A percentile compares a stretch with the other conserved stretches of the same genome.
Conservation (phyloP, 2,888 invertebrate species). For the Pandemis corylana region DNA sequence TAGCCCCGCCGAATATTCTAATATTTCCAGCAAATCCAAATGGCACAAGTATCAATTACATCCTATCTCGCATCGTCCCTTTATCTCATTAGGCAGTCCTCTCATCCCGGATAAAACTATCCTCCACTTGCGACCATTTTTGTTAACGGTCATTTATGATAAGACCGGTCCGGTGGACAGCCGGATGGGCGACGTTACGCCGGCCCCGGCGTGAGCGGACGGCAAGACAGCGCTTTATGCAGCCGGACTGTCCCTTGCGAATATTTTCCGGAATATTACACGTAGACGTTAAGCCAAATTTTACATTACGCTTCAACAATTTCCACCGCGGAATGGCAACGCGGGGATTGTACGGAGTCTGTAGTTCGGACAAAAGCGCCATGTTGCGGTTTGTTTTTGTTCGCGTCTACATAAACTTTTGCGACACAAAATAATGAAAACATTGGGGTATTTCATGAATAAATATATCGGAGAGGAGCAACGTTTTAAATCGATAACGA, state of each 20-base stretch:
- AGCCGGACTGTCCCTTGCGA: slow-evolving; percentile 46
- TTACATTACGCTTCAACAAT: slow-evolving; percentile 42
- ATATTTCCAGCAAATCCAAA: not conserved
- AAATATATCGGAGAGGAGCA: not conserved
- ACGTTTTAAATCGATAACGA: slow-evolving; percentile 5
- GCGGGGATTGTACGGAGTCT: slow-evolving; percentile 36
- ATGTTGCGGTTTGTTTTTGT: slow-evolving; percentile 34
- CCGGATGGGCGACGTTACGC: slow-evolving; percentile 16
- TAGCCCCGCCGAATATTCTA: not conserved
- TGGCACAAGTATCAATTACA: slow-evolving; percentile 3
- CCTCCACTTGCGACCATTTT: slow-evolving; percentile 18
- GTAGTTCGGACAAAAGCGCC: slow-evolving; percentile 30
- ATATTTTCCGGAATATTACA: slow-evolving; percentile 52
- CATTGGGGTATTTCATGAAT: not conserved
- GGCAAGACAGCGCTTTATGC: slow-evolving; percentile 40
- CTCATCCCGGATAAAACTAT: slow-evolving; percentile 20
- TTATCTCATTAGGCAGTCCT: slow-evolving; percentile 16
- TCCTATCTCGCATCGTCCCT: slow-evolving; percentile 14
- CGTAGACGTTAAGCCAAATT: slow-evolving; percentile 42
- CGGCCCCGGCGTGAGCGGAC: slow-evolving; percentile 32
- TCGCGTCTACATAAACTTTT: slow-evolving; percentile 23
- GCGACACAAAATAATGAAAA: slow-evolving; percentile 12
- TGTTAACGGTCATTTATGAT: slow-evolving; percentile 31
- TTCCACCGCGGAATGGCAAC: slow-evolving; percentile 31
- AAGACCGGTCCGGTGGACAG: slow-evolving; percentile 14